Percentiles rank a stretch among this genome's conserved stretches.
phyloP scores from a whole-genome alignment of 2,888 invertebrate genomes.

The Zelleria hepariella region DNA sequence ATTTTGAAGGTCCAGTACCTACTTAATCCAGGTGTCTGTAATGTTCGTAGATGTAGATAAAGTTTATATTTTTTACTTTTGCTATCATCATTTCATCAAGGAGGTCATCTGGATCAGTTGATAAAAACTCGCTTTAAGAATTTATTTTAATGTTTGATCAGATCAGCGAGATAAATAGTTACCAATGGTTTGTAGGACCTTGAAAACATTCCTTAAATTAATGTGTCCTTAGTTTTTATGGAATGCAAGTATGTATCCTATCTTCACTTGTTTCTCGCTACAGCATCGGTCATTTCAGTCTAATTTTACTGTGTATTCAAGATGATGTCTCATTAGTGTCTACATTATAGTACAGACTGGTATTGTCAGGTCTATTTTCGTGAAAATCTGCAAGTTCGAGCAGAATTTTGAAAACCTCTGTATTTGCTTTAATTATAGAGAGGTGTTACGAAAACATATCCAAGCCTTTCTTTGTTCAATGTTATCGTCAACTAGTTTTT shows the following conservation, averaged over 20 bases:
- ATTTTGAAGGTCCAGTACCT: neutral
- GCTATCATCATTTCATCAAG: no score
- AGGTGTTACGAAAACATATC: neutral
- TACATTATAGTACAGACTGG: slow-evolving; percentile 43
- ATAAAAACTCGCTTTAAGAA: no score
- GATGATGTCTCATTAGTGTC: slow-evolving; percentile 50
- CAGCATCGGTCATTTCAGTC: slow-evolving; percentile 27
- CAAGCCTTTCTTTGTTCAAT: neutral
- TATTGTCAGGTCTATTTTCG: slow-evolving; percentile 49
- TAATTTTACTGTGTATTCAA: slow-evolving; percentile 41
- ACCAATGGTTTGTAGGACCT: no score
- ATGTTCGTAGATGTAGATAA: neutral
- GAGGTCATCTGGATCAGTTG: no score
- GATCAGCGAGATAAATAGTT: no score
- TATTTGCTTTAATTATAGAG: neutral
- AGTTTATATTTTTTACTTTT: no score
- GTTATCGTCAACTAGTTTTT: neutral
- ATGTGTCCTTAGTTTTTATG: neutral
- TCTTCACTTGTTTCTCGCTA: slow-evolving; percentile 26
- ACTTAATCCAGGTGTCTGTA: neutral
- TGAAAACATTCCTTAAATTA: neutral
- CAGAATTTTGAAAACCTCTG: neutral
- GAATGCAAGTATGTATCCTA: neutral
- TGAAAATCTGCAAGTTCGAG: slow-evolving; percentile 18
- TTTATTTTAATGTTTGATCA: no score